phyloP scores from a whole-genome alignment of 1,140 invertebrate species.

The Leptinotarsa lineolata region DNA sequence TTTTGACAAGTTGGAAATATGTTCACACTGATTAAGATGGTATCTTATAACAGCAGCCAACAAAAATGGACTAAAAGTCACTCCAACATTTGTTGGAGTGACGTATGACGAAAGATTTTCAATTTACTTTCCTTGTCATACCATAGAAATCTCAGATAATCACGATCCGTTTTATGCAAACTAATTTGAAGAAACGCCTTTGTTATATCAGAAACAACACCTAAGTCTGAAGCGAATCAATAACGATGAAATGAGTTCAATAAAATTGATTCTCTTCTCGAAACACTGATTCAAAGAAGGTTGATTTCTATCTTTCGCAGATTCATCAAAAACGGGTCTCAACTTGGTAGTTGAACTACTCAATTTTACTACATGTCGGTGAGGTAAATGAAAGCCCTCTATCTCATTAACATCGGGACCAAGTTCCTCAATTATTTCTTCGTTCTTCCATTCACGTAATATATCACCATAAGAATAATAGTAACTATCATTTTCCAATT shows the following conservation, averaged over 20 bases:
- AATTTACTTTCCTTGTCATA: slow-evolving; percentile 26
- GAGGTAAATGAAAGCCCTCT: slow-evolving; percentile 30
- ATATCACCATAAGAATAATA: slow-evolving; percentile 31
- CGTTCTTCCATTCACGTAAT: slow-evolving; percentile 37
- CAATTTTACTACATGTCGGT: slow-evolving; percentile 37
- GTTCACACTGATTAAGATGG: slow-evolving; percentile 24
- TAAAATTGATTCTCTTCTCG: slow-evolving; percentile 51
- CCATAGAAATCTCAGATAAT: slow-evolving; percentile 53
- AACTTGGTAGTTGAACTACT: slow-evolving; percentile 34
- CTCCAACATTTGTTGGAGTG: slow-evolving; percentile 49
- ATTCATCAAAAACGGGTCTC: slow-evolving; percentile 41
- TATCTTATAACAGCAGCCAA: slow-evolving; percentile 30
- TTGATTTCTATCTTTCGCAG: slow-evolving; percentile 43
- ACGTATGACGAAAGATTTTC: slow-evolving; percentile 45
- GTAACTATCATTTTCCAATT: slow-evolving; percentile 25
- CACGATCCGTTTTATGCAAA: slow-evolving; percentile 43
- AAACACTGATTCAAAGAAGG: slow-evolving; percentile 50
- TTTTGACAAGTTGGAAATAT: slow-evolving; percentile 6
- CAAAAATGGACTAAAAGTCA: slow-evolving; percentile 40
- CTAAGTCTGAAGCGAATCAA: slow-evolving; percentile 54
- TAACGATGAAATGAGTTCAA: slow-evolving; percentile 50
- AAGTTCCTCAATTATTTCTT: slow-evolving; percentile 40
- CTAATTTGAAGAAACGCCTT: slow-evolving; percentile 56
- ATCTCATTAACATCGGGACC: not conserved
- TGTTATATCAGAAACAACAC: slow-evolving; percentile 54